Evolutionary conservation across 2,113 vertebrate genomes (phyloP).

Genomic region (Litocranius walleri): DNA sequence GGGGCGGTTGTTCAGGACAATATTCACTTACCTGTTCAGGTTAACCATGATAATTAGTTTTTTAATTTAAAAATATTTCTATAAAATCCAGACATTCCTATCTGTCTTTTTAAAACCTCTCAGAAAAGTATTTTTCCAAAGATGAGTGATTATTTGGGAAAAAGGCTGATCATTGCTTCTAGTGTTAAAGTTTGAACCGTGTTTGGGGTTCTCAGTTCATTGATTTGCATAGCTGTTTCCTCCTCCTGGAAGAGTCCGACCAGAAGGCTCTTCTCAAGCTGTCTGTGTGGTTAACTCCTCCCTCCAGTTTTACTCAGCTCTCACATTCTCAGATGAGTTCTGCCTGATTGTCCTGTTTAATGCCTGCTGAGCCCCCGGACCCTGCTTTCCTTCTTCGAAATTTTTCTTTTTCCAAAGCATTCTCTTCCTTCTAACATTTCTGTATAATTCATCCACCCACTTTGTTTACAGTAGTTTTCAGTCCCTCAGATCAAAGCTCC

Average conservation of each 20-base stretch:
- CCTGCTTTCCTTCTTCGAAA: not conserved
- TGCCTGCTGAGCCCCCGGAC: not conserved
- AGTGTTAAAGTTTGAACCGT: not conserved
- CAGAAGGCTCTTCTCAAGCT: not conserved
- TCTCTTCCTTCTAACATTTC: not conserved
- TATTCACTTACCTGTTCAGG: not conserved
- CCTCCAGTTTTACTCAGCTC: not conserved
- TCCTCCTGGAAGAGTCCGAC: not conserved
- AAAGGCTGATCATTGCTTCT: not conserved
- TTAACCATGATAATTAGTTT: not conserved
- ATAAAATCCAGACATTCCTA: not conserved
- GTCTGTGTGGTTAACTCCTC: not conserved
- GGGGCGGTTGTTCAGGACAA: not conserved
- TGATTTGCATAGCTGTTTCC: constrained; percentile 14
- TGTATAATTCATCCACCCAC: not conserved
- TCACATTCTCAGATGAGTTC: not conserved
- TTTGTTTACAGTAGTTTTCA: not conserved
- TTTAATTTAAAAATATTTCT: not conserved
- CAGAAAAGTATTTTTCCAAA: constrained; percentile 11
- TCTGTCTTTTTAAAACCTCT: not conserved
- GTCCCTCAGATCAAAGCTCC: not conserved
- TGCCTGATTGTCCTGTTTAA: not conserved
- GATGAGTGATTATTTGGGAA: not conserved
- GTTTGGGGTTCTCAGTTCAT: not conserved
- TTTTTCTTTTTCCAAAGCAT: not conserved